Conservation (phyloP, 2,888 invertebrate genomes). For the Nesidiocoris tenuis region DNA sequence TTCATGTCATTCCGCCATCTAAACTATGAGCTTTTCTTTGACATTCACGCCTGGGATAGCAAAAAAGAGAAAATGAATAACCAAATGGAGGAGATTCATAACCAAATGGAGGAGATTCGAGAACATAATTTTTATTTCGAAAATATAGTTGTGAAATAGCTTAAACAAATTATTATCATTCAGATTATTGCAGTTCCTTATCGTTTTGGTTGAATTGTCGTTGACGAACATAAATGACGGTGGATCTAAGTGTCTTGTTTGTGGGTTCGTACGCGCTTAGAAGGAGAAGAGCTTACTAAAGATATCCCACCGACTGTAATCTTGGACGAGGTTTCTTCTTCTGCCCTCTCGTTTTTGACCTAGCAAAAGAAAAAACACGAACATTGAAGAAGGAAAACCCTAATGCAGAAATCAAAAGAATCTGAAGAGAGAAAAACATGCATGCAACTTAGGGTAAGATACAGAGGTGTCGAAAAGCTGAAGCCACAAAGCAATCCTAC, state of each 20-base stretch:
- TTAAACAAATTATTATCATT: not conserved
- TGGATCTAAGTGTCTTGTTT: too few species aligned
- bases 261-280: not conserved
- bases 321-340: slow-evolving; percentile 39
- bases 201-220: too few species aligned
- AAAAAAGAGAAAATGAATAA: not conserved
- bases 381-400: slow-evolving; percentile 9
- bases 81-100: not conserved
- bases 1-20: too few species aligned
- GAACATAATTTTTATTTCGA: slow-evolving; percentile 14
- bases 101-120: slow-evolving; percentile 13
- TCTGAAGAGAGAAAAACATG: not conserved
- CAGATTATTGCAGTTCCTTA: not conserved
- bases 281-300: slow-evolving; percentile 39
- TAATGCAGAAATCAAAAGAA: not conserved
- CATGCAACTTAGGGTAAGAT: not conserved
- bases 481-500: too few species aligned
- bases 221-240: too few species aligned
- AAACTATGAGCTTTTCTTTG: slow-evolving; percentile 8
- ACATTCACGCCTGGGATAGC: not conserved
- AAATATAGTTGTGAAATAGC: slow-evolving; percentile 13
- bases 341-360: slow-evolving; percentile 45
- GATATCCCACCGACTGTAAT: slow-evolving; percentile 41
- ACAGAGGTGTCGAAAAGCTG: too few species aligned
- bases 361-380: slow-evolving; percentile 33